Evolutionary conservation across 2,797 vertebrate genomes (phyloP), one percentile per base, ranked within the genome.

Genomic region (Sebastes umbrosus): DNA sequence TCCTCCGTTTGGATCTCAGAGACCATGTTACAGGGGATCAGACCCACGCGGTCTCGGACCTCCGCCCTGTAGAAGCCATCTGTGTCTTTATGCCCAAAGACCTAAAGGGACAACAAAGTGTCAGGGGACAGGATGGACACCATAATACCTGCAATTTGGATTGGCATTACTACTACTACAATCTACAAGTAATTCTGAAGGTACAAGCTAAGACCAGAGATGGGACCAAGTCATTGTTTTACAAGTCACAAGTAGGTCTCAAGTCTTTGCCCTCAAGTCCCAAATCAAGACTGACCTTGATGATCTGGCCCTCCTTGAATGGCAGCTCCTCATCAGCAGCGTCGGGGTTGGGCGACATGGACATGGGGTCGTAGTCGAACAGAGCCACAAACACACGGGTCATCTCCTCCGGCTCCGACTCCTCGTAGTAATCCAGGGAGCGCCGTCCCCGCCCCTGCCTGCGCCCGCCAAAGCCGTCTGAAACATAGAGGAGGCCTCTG

Each of bases 1-100:
- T 99, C 98, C 11, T 99, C 98, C 0, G 98, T 97, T 84, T 99
- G 98, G 88, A 99, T 98, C 89, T 99, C 99, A 0, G 98, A 99
- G 68, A 99, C 98, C 99, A 99, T 99, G 87, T 99, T 99, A 70
- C 99, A 99, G 0, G 99, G 99, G 59, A 99, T 98, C 83, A 98
- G 97, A 76, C 99, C 99, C 18, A 93, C 90, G 27, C 98, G 93
- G 1, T 97, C 94, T 10, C 97, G 96, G 73, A 97, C 97, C 89
- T 99, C 96, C 4, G 98, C 98, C 22, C 97, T 96, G 93, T 99
- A 99, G 93, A 99, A 99, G 5, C 98, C 99, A 14, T 99, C 99
- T 0, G 96, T 97, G 31, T 99, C 99, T 88, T 99, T 99, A 66
- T 98, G 96, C 2, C 99, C 99, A 22, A 98, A 98, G 69, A 99